These are phyloP conservation scores for Dromiciops gliroides DNA, from an alignment of 2,113 vertebrate species.

Conservation along the genomic window DNA sequence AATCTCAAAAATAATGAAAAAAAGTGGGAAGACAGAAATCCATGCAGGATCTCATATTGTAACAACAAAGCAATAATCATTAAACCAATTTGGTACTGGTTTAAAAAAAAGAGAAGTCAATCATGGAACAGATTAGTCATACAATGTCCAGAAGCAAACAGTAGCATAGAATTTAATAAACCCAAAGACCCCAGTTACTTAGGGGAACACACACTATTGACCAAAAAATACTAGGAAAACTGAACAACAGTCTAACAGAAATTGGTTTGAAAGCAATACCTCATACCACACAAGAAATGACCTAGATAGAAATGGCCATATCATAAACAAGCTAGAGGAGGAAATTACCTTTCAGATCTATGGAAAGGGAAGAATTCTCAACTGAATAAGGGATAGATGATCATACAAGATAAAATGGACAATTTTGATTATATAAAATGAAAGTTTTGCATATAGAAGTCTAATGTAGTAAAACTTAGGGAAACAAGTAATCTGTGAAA, in stretches of 20 bases:
- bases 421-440: background rate
- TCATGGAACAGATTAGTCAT: background rate
- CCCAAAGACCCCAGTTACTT: background rate
- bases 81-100: background rate
- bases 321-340: background rate
- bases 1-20: background rate
- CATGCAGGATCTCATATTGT: background rate
- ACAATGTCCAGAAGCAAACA: background rate
- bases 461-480: background rate
- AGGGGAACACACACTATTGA: background rate
- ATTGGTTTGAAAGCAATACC: background rate
- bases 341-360: background rate
- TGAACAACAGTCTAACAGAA: background rate
- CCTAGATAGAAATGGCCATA: background rate
- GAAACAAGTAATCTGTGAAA: background rate
- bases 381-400: background rate
- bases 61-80: background rate
- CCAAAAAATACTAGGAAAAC: background rate
- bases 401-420: background rate
- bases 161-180: background rate
- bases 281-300: background rate
- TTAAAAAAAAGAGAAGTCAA: background rate
- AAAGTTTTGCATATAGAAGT: background rate
- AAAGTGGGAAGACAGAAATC: background rate
- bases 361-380: background rate